These are phyloP conservation scores for Spheniscus humboldti DNA, from an alignment of 2,797 vertebrate genomes.

Conservation along the genomic window DNA sequence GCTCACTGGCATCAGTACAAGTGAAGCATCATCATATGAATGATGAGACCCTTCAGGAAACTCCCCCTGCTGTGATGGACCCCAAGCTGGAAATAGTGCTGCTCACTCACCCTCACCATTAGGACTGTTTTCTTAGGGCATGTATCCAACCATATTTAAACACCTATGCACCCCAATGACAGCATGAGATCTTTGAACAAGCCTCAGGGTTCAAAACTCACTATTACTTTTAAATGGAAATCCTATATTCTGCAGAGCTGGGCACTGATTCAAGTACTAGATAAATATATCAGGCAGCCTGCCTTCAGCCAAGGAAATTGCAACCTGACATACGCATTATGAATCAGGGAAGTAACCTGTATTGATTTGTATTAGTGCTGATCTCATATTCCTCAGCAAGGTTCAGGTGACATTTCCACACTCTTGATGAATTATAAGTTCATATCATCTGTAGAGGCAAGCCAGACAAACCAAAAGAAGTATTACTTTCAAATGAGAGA, in stretches of 20 bases:
- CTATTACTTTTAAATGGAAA: neutral
- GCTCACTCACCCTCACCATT: neutral
- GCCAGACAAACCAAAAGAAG: neutral
- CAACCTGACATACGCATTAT: neutral
- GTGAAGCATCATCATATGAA: neutral
- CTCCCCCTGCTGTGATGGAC: neutral
- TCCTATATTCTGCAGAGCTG: neutral
- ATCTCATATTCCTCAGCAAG: neutral
- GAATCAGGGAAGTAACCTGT: constrained; percentile 26
- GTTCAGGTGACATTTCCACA: constrained; percentile 14
- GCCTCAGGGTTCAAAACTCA: neutral
- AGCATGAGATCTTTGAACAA: neutral
- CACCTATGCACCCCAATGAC: neutral
- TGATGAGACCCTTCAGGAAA: neutral
- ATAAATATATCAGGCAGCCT: neutral
- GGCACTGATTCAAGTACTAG: neutral
- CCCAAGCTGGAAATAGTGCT: neutral
- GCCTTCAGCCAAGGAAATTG: neutral
- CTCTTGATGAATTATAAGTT: neutral
- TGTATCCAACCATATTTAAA: neutral
- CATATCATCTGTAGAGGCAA: neutral
- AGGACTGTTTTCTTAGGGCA: neutral
- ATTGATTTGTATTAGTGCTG: constrained; percentile 41
- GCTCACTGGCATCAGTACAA: neutral
- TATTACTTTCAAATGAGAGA: neutral